Evolutionary conservation across 1,140 invertebrate genomes (phyloP), one percentile per base, ranked within the genome.

Genomic region (Pissodes strobi): DNA sequence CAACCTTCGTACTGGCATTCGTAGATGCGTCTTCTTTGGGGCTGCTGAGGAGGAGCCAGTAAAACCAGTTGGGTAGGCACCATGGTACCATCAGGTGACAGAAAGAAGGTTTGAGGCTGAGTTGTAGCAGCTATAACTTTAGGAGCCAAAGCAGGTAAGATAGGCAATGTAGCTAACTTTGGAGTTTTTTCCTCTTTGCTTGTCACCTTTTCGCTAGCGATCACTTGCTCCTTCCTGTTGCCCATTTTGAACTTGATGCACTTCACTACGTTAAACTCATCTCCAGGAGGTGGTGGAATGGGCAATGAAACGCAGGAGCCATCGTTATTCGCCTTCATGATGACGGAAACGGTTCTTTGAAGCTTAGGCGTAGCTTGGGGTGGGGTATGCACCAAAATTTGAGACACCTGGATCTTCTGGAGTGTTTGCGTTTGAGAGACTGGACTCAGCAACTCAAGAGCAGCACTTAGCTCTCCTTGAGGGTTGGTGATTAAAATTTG

Each of bases 1-100:
- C 96, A 98, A 25, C 90, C 89, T 27, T 89, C 85, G 74, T 90
- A 86, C 41, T 85, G 83, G 77, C 93, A 95, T 75, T 92, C 90
- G 79, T 93, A 96, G 53, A 92, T 87, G 27, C 92, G 85, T 39
- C 88, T 84, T 12, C 91, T 80, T 8, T 85, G 83, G 4, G 86
- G 81, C n/a, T 78, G 79, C 72, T 85, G 78, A 0, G 85, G 79
- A 10, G 85, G 72, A 67, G 43, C 78, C 67, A 66, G 78, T 67
- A 76, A 52, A 10, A 75, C 72, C 21, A 75, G 57, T 19, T 76
- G 71, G 9, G 82, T 76, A 2, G 77, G 83, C 4, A 76, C 69
- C 74, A 83, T 68, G 71, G 80, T 71, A 76, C 77, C 65, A 71
- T 78, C 41, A 64, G 69, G 59, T 72, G 72, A 59, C 72, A 80